Evolutionary conservation across 2,797 vertebrate genomes (phyloP), one percentile per base, ranked within the genome.

Genomic region (Chaunax sp.): DNA sequence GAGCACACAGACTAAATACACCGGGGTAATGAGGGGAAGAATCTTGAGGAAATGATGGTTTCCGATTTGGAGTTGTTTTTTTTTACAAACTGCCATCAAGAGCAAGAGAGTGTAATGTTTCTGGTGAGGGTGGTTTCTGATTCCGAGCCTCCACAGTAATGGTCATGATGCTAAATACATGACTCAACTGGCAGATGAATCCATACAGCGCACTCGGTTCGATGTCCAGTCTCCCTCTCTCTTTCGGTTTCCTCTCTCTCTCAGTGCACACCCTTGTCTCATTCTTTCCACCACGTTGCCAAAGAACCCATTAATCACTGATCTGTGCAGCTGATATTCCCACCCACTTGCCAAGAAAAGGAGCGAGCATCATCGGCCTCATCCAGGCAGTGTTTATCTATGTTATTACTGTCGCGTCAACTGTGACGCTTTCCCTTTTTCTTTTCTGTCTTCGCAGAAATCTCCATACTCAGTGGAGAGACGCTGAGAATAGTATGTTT

Each of bases 261-360:
- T 54, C 63, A 6, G 15, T 23, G 8, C 1, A 44, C 30, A 46
- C 26, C 38, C 3, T 59, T 28, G 22, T 63, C 69, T 47, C 15
- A 1, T 38, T 55, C 45, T 53, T 53, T 60, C 45, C 40, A 26
- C 46, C 64, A 64, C 55, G 45, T 55, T 62, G 50, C 52, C 67
- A 72, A 70, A 80, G 72, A 62, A 77, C 64, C 75, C 73, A 87
- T 83, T 81, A 80, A 89, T 78, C 79, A 78, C 72, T 86, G 84
- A 90, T 90, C 80, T 30, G 49, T 44, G 70, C 66, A 49, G 64
- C 44, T 62, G 77, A 89, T 89, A 81, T 78, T 85, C 65, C 77
- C 74, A 25, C 23, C 69, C 72, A 57, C 72, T 77, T 58, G 30
- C 54, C 53, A 75, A 64, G 50, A 73, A 64, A 67, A 52, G 30